Evolutionary conservation across 2,797 vertebrate genomes (phyloP).

Genomic region (Coreius guichenoti): DNA sequence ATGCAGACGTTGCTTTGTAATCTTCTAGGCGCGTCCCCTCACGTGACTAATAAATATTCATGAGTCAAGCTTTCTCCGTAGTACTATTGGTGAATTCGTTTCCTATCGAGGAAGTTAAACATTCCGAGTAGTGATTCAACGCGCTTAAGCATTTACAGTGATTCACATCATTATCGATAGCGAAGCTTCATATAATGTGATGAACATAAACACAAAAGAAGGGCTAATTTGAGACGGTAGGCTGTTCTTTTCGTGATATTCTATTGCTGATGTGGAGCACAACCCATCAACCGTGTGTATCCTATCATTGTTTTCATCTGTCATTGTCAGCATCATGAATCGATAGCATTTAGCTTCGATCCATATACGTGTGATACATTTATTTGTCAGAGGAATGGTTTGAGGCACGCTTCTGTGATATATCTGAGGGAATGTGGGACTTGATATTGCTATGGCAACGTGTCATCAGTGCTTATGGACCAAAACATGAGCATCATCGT

Average conservation of each 20-base stretch:
- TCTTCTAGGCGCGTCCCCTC: neutral
- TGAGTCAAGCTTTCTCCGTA: neutral
- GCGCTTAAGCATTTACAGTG: neutral
- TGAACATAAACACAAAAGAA: conserved; percentile 17
- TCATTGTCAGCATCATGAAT: neutral
- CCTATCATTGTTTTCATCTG: neutral
- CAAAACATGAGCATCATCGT: neutral
- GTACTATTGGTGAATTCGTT: conserved; percentile 14
- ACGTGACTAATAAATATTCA: conserved; percentile 40
- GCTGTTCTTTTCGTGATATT: conserved; percentile 27
- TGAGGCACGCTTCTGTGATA: neutral
- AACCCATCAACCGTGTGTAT: neutral
- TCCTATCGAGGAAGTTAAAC: conserved; percentile 30
- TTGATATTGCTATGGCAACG: conserved; percentile 41
- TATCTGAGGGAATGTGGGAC: neutral
- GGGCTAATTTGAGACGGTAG: conserved; percentile 44
- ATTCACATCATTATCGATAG: neutral
- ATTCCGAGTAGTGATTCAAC: conserved; percentile 6
- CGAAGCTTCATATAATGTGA: conserved; percentile 8
- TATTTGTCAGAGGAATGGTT: neutral
- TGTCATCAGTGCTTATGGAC: conserved; percentile 9
- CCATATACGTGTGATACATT: neutral
- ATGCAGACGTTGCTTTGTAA: neutral
- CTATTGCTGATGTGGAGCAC: conserved; percentile 23
- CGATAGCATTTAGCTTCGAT: neutral